phyloP scores from a whole-genome alignment of 2,113 vertebrate species.

The Rhinolophus sinicus region DNA sequence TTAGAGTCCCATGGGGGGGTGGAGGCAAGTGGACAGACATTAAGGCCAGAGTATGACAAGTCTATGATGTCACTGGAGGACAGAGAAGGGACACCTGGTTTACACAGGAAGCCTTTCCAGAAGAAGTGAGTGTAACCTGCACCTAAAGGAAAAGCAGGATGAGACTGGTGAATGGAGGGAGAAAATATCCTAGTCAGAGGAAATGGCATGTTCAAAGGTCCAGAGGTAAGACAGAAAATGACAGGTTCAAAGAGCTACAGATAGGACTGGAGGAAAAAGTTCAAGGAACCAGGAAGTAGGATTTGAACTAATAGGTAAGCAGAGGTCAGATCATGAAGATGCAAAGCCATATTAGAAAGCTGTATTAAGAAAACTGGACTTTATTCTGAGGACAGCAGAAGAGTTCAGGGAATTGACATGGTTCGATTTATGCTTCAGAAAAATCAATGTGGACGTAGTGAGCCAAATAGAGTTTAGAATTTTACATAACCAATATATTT shows the following conservation, averaged over 20 bases:
- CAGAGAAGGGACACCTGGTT: not conserved
- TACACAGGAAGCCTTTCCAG: not conserved
- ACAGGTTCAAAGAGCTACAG: not conserved
- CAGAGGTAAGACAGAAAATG: not conserved
- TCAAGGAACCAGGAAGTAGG: not conserved
- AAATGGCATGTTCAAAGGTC: not conserved
- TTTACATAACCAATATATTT: not conserved
- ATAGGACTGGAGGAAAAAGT: not conserved
- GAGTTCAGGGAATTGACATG: not conserved
- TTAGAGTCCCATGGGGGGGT: not conserved
- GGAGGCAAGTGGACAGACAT: not conserved
- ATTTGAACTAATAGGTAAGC: not conserved
- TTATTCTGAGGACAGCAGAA: not conserved
- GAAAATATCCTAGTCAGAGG: not conserved
- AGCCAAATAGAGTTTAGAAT: not conserved
- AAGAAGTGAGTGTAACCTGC: not conserved
- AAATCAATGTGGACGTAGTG: not conserved
- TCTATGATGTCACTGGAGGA: not conserved
- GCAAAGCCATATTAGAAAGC: not conserved
- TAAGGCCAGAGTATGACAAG: not conserved
- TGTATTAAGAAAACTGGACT: not conserved
- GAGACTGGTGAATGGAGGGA: not conserved
- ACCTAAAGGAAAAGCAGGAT: not conserved
- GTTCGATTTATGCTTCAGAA: constrained; percentile 41
- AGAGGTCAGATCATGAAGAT: not conserved